phyloP scores from a whole-genome alignment of 2,888 invertebrate species.

The Lamellibrachia columna region DNA sequence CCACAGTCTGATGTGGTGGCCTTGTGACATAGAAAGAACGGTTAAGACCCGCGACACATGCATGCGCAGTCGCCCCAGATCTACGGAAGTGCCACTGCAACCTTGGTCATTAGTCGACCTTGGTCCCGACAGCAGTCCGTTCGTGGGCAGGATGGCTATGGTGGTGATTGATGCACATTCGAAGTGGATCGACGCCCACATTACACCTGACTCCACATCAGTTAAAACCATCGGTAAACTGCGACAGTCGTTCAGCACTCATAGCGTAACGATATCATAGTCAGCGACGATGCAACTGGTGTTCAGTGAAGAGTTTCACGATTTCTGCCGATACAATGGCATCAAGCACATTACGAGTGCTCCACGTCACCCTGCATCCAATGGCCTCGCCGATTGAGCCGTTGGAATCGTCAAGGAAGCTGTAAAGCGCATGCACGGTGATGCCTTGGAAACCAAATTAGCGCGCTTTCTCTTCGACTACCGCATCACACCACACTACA shows the following conservation, averaged over 20 bases:
- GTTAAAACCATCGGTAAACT: neutral
- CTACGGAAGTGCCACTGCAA: slow-evolving; percentile 43
- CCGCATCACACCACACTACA: no score
- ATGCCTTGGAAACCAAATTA: no score
- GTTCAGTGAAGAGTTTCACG: neutral
- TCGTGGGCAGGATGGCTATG: slow-evolving; percentile 39
- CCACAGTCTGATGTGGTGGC: slow-evolving; percentile 41
- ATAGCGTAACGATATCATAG: neutral
- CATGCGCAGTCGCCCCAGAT: slow-evolving; percentile 21
- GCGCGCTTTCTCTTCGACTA: no score
- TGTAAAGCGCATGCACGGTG: no score
- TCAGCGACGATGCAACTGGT: neutral
- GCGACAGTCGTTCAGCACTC: neutral
- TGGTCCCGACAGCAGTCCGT: slow-evolving; percentile 48
- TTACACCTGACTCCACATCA: neutral
- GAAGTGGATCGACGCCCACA: slow-evolving; percentile 41
- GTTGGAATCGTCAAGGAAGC: no score
- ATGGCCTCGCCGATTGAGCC: neutral
- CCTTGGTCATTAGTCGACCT: slow-evolving; percentile 47
- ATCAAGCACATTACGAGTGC: neutral
- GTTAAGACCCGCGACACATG: slow-evolving; percentile 24
- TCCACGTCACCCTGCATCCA: neutral
- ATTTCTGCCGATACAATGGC: neutral
- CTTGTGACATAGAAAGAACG: slow-evolving; percentile 29
- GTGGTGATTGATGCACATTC: slow-evolving; percentile 44